A percentile compares a stretch with the other conserved stretches of the same genome.
phyloP scores from a whole-genome alignment of 2,888 invertebrate species.

The Chrysolina oricalcia region DNA sequence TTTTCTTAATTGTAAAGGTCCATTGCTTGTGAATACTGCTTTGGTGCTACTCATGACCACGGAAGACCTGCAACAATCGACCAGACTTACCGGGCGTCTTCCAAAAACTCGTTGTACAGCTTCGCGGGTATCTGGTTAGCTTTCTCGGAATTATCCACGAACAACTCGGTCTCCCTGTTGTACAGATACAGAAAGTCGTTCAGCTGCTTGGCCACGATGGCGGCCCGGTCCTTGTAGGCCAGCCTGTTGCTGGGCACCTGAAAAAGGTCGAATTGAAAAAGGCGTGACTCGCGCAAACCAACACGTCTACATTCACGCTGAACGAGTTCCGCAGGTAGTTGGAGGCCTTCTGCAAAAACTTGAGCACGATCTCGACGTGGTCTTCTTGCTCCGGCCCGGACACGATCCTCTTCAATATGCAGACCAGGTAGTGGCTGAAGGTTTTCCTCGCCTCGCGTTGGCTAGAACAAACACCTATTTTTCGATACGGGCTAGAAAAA shows the following conservation, averaged over 20 bases:
- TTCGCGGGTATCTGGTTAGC: slow-evolving; percentile 75
- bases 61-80: background rate
- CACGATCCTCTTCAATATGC: slow-evolving; percentile 81
- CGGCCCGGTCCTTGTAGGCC: slow-evolving; percentile 86
- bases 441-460: slow-evolving; percentile 83
- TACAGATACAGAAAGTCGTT: slow-evolving; percentile 90
- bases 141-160: slow-evolving; percentile 81
- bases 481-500: background rate
- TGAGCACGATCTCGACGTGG: slow-evolving; percentile 81
- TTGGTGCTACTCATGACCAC: no score
- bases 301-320: slow-evolving; percentile 73
- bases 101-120: slow-evolving; percentile 77
- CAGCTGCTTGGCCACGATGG: slow-evolving; percentile 87
- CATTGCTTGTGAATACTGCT: no score
- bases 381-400: slow-evolving; percentile 74
- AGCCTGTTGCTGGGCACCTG: slow-evolving; percentile 83
- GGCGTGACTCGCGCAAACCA: background rate
- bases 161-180: slow-evolving; percentile 87
- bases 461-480: slow-evolving; percentile 68
- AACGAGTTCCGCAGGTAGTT: slow-evolving; percentile 82
- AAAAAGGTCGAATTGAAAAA: slow-evolving; percentile 47
- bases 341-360: slow-evolving; percentile 84
- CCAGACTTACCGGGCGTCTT: slow-evolving; percentile 74
- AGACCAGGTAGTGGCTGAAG: slow-evolving; percentile 85
- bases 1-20: no score